Base-by-base conservation (phyloP, 2,797 vertebrate species). In the Acestrorhynchus altus region DNA sequence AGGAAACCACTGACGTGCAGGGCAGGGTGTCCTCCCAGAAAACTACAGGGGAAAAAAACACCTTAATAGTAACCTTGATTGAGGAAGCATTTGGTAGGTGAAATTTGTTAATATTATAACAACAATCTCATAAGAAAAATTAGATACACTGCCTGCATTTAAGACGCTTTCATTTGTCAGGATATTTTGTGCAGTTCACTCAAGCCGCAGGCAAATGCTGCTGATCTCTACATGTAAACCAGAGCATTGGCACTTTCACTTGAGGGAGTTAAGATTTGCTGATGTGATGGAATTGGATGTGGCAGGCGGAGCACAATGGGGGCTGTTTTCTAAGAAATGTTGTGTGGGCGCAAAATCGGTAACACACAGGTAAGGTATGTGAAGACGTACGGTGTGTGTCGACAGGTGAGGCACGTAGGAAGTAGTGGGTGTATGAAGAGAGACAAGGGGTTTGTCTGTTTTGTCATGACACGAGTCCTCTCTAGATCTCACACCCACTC, bases 401-500 rank as follows among this genome's bases (percentile, higher is more conserved):
- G 66, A 44, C 57, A 75, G 78, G 78, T 65, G 31, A 70, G 49
- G 57, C 28, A 64, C 75, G 66, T 64, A 57, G 65, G 24, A 70
- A 64, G 56, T 15, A 46, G 66, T 54, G 49, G 67, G 67, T 56
- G 67, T 63, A 71, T n/a, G 8, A 69, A 51, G 28, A 69, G 65
- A 75, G 89, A 88, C 83, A 81, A 87, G 88, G 87, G 72, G 78
- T 79, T 26, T 40, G 77, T 46, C 87, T 72, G 63, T 46, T 74
- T 66, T 11, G 78, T 64, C n/a, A 9, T 39, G 65, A 4, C 85
- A 78, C 60, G 76, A 65, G 76, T 78, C 39, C 78, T 83, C 86
- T 88, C 70, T 81, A 65, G 46, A 31, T 52, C 54, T 63, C 69
- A 66, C 64, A 26, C 72, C 31, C 67, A 81, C 84, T 83, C 86